Conservation (phyloP, 2,113 vertebrate genomes). For the Pomatorhinus ruficollis region DNA sequence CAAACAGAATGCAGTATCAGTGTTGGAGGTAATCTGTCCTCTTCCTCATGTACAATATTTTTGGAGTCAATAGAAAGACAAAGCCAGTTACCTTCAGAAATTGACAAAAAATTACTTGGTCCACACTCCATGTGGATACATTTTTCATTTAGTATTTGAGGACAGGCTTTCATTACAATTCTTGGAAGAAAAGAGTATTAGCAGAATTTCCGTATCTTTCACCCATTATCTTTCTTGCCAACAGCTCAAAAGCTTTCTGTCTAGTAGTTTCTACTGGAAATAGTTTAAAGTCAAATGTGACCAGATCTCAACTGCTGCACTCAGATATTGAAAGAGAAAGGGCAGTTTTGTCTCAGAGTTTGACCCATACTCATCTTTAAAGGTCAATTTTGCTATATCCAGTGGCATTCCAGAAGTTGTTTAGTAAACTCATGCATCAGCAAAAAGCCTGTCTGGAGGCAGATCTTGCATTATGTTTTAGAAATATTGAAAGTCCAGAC, state of each 20-base stretch:
- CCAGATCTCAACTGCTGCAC: background rate
- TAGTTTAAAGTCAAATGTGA: background rate
- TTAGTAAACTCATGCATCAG: background rate
- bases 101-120: background rate
- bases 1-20: background rate
- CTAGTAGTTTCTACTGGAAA: background rate
- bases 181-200: background rate
- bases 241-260: background rate
- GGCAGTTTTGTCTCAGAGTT: background rate
- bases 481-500: background rate
- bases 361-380: background rate
- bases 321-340: background rate
- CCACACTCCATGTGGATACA: accelerated
- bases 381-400: background rate
- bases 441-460: background rate
- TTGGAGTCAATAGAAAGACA: background rate
- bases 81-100: background rate
- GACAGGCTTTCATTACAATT: background rate
- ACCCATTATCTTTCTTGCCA: background rate
- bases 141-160: background rate
- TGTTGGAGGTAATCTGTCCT: background rate
- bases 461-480: background rate
- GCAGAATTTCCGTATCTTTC: background rate
- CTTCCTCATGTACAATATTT: background rate
- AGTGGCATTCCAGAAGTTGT: background rate